These are phyloP conservation scores for Callopanchax toddi DNA, from an alignment of 2,113 vertebrate genomes.

Conservation along the genomic window DNA sequence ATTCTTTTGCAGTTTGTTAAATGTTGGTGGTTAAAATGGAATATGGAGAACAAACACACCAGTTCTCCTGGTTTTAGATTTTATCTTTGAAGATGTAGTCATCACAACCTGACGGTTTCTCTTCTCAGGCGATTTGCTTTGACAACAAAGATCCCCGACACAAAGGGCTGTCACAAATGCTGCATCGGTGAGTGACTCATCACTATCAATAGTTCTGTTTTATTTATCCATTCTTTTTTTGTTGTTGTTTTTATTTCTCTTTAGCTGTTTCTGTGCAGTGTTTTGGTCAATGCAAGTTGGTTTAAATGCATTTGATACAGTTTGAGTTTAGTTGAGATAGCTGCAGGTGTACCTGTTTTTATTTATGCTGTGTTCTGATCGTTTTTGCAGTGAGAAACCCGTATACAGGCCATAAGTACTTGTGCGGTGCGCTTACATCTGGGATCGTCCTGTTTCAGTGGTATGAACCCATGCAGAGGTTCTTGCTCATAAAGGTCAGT, in stretches of 20 bases:
- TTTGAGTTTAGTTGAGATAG: no score
- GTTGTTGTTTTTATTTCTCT: no score
- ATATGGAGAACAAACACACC: conserved; percentile 25
- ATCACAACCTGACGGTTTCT: conserved; percentile 33
- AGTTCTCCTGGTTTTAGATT: conserved; percentile 26
- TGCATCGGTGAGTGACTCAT: conserved; percentile 89
- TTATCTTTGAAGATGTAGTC: conserved; percentile 25
- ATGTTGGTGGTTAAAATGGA: no score
- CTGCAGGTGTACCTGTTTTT: no score
- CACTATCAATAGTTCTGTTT: not conserved
- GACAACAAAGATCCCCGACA: conserved; percentile 97
- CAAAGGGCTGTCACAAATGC: conserved; percentile 99
- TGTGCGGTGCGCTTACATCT: conserved; percentile 95
- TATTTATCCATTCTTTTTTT: conserved; percentile 7
- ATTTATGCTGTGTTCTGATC: not conserved
- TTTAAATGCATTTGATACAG: no score
- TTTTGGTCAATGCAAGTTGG: no score
- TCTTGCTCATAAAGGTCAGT: conserved; percentile 98
- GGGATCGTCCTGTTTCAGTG: conserved; percentile 98
- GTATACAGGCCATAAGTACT: conserved; percentile 95
- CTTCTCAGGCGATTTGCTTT: conserved; percentile 92
- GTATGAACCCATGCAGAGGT: conserved; percentile 99
- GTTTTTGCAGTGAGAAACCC: conserved; percentile 89
- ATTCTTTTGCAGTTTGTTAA: no score
- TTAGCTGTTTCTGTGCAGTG: no score